Conservation (phyloP, 2,888 invertebrate species). For the Ephialtes manifestator region DNA sequence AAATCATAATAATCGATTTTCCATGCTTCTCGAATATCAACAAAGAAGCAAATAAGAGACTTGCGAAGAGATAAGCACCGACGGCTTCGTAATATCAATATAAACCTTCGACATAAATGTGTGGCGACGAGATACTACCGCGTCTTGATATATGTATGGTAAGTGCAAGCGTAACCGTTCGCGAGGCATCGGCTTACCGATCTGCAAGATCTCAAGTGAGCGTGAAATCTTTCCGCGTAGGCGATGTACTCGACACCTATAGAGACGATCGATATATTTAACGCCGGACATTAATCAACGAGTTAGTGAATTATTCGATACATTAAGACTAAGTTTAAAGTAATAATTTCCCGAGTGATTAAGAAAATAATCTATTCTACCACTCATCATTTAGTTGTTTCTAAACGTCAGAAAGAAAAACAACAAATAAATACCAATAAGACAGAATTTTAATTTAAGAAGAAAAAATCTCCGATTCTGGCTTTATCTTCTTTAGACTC, state of each 20-base stretch:
- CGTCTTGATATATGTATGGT: background rate
- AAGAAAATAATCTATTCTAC: background rate
- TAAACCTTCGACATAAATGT: background rate
- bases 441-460: no score
- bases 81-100: background rate
- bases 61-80: background rate
- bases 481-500: no score
- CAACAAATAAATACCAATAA: no score
- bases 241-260: constrained; percentile 33
- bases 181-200: constrained; percentile 3
- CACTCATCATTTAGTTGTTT: background rate
- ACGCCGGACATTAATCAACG: constrained; percentile 25
- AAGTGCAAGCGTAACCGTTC: background rate
- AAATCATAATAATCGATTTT: constrained; percentile 45
- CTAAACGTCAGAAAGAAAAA: background rate
- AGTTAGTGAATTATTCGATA: background rate
- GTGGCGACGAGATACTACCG: no score
- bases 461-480: no score
- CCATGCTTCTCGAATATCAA: background rate
- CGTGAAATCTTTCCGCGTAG: constrained; percentile 39
- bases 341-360: background rate
- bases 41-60: constrained; percentile 11
- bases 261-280: constrained; percentile 25
- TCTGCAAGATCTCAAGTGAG: constrained; percentile 38
- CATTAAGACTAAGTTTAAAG: background rate